A percentile compares a stretch with the other conserved stretches of the same genome.
These are phyloP conservation scores for Rhabditoides inermis DNA, from an alignment of 2,888 invertebrate genomes.

Conservation along the genomic window DNA sequence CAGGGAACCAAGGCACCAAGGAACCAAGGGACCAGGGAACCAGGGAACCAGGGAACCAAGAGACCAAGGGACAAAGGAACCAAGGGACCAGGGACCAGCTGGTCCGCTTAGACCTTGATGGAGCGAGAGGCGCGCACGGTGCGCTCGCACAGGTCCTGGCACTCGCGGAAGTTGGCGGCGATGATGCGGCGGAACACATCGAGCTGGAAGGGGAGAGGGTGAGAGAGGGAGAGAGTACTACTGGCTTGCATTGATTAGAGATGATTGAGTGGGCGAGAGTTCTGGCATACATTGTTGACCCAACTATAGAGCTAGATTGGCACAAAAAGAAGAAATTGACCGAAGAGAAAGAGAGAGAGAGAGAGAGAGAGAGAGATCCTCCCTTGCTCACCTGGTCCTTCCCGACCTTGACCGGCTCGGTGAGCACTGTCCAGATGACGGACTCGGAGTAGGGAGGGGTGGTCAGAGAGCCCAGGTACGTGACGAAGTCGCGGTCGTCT, in stretches of 20 bases:
- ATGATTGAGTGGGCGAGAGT: not conserved
- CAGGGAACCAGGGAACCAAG: no score
- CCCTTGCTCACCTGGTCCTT: constrained; percentile 23
- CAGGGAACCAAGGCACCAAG: no score
- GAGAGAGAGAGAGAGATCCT: no score
- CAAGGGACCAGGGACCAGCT: no score
- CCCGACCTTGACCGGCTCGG: constrained; percentile 51
- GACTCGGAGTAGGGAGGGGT: constrained; percentile 53
- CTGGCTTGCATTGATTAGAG: not conserved
- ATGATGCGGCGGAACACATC: constrained; percentile 36
- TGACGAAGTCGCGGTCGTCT: constrained; percentile 51
- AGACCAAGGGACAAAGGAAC: no score
- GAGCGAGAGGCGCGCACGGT: constrained; percentile 26
- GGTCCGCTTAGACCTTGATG: not conserved
- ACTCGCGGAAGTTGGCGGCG: constrained; percentile 31
- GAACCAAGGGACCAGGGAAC: no score
- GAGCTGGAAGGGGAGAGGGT: constrained; percentile 18
- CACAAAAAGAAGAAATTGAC: not conserved
- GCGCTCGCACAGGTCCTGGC: constrained; percentile 37
- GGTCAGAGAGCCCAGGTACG: constrained; percentile 54
- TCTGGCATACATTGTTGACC: not conserved
- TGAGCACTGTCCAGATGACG: constrained; percentile 53
- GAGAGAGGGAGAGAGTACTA: not conserved
- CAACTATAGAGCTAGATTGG: not conserved
- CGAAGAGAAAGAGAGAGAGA: not conserved